Evolutionary conservation across 2,797 vertebrate genomes (phyloP), one percentile per base, ranked within the genome.

Genomic region (Tragelaphus eurycerus): DNA sequence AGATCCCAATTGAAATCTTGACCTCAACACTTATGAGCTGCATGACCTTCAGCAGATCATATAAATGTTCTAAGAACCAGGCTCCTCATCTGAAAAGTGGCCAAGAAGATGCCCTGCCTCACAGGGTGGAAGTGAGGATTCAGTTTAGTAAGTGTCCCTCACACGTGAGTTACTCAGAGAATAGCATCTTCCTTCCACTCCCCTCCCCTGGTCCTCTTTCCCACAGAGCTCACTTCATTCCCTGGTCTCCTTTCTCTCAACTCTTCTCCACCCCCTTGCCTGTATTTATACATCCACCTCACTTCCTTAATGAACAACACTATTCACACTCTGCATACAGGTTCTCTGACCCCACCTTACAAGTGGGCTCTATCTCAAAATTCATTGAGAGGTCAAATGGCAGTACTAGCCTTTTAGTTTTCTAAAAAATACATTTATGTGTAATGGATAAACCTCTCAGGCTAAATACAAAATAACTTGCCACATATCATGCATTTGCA

Each of bases 381-480:
- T 59, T 46, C 43, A 92, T 67, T 86, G 81, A 17, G 55, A 59
- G 67, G n/a, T 85, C 84, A 50, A 19, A 17, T 93, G 27, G 95
- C 78, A 93, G 59, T 86, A 82, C 48, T 50, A 31, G 67, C 34
- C 6, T 81, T 96, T 21, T 86, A 79, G 12, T 93, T 89, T 89
- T 86, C 54, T 79, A n/a, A 46, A 17, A n/a, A 4, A 2, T 34
- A 54, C 6, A 34, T 83, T 67, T 84, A 87, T 46, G 27, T 16
- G n/a, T 81, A 60, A 50, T 85, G 6, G 83, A 76, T 97, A 67
- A 88, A 76, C 88, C 59, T 89, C 46, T 91, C 52, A 97, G 54
- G 59, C 67, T 96, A 96, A 46, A 89, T 67, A 38, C 50, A 81
- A 94, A 96, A 96, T 84, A 93, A 86, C 34, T 90, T 8, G n/a